These are phyloP conservation scores for Scolopax rusticola DNA, from an alignment of 2,797 vertebrate genomes.

Conservation along the genomic window DNA sequence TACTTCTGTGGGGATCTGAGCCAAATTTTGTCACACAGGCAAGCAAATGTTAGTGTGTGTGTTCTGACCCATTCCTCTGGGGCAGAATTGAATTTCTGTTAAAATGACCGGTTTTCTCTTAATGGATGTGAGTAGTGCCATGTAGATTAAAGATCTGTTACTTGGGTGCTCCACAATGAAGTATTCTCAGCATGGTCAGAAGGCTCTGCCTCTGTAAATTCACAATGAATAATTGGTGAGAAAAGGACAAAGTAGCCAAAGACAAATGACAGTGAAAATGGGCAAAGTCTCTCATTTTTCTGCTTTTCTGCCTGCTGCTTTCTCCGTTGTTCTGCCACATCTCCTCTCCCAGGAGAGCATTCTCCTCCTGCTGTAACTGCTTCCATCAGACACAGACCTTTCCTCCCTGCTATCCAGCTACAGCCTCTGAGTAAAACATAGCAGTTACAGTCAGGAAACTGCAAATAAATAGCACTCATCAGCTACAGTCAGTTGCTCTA, in stretches of 20 bases:
- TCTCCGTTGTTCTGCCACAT: not conserved
- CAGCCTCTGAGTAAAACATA: not conserved
- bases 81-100: not conserved
- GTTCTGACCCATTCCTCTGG: not conserved
- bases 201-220: not conserved
- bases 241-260: not conserved
- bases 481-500: not conserved
- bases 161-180: not conserved
- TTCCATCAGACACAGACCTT: not conserved
- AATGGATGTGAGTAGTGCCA: not conserved
- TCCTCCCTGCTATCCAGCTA: not conserved
- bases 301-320: not conserved
- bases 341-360: not conserved
- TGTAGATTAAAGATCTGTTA: not conserved
- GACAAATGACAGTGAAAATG: not conserved
- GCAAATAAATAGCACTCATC: not conserved
- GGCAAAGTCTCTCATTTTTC: not conserved
- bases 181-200: not conserved
- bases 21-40: not conserved
- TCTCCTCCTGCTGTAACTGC: not conserved
- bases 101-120: not conserved
- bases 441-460: not conserved
- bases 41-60: not conserved
- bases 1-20: not conserved
- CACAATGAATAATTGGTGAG: not conserved